A percentile compares a stretch with the other conserved stretches of the same genome.
Evolutionary conservation across 2,113 vertebrate genomes (phyloP).

Genomic region (Platysternon megacephalum): DNA sequence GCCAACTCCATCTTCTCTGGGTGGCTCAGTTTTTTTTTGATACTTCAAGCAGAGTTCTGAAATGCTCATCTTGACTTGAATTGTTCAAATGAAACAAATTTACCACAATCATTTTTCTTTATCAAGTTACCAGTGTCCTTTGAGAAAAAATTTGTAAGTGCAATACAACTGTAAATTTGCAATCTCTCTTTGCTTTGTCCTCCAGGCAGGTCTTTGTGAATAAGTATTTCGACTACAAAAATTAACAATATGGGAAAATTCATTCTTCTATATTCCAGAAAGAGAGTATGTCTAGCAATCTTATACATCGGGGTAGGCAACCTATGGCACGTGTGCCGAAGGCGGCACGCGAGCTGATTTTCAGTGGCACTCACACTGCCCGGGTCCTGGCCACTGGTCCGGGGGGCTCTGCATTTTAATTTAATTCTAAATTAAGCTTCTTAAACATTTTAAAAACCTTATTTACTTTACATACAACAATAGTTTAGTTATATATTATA

Average conservation of each 20-base stretch:
- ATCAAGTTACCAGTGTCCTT: not conserved
- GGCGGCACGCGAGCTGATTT: too few species aligned
- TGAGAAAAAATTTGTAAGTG: not conserved
- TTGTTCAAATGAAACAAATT: not conserved
- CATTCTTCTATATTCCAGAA: not conserved
- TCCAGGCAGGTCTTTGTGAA: not conserved
- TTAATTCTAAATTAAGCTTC: too few species aligned
- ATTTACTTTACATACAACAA: too few species aligned
- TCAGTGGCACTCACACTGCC: too few species aligned
- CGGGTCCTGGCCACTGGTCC: too few species aligned
- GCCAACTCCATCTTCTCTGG: not conserved
- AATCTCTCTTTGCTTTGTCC: not conserved
- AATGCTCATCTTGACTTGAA: not conserved
- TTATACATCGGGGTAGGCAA: too few species aligned
- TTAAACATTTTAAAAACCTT: too few species aligned
- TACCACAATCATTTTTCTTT: not conserved
- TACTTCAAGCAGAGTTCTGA: not conserved
- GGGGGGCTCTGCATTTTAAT: too few species aligned
- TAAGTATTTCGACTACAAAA: not conserved
- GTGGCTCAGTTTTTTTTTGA: slow-evolving; percentile 10
- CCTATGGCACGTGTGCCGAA: too few species aligned
- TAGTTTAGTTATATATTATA: too few species aligned
- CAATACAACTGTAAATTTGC: not conserved
- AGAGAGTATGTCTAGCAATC: not conserved
- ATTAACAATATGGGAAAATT: not conserved